These are phyloP conservation scores for Zoanthus solanderi DNA, from an alignment of 92 coral and sea anemone species.

Conservation along the genomic window DNA sequence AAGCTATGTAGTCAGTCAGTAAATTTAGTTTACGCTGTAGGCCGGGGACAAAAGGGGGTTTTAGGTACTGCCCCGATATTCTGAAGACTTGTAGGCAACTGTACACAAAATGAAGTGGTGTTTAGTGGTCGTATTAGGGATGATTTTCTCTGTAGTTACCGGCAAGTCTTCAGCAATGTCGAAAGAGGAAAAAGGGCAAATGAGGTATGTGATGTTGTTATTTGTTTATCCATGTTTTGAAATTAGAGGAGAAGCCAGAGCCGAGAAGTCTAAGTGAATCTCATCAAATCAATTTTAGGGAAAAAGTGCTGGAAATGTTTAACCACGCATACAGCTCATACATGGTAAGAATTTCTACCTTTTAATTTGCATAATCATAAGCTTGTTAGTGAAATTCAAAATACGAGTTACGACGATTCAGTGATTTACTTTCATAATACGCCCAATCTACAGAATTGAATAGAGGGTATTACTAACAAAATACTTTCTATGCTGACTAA, in stretches of 20 bases:
- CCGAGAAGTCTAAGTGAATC: neutral
- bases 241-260: neutral
- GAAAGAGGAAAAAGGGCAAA: slow-evolving; percentile 75
- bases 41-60: slow-evolving; percentile 29
- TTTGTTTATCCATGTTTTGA: slow-evolving; percentile 19
- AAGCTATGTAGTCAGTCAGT: slow-evolving; percentile 28
- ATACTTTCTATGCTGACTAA: too few relatives aligned
- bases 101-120: slow-evolving; percentile 31
- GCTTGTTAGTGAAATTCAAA: neutral
- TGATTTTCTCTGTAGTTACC: slow-evolving; percentile 37
- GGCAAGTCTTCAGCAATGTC: slow-evolving; percentile 82
- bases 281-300: slow-evolving; percentile 63
- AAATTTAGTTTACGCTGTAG: slow-evolving; percentile 23
- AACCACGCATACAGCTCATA: slow-evolving; percentile 95
- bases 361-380: neutral
- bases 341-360: slow-evolving; percentile 78
- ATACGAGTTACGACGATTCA: neutral
- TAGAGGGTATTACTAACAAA: too few relatives aligned
- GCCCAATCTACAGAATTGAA: neutral
- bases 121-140: slow-evolving; percentile 49
- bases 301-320: slow-evolving; percentile 94
- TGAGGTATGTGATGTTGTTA: slow-evolving; percentile 67
- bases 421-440: slow-evolving; percentile 1
- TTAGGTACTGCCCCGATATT: slow-evolving; percentile 38
- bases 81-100: slow-evolving; percentile 53